Percentiles rank a stretch among this genome's conserved stretches.
Evolutionary conservation across 2,797 vertebrate genomes (phyloP).

Genomic region (Hydrolagus colliei): DNA sequence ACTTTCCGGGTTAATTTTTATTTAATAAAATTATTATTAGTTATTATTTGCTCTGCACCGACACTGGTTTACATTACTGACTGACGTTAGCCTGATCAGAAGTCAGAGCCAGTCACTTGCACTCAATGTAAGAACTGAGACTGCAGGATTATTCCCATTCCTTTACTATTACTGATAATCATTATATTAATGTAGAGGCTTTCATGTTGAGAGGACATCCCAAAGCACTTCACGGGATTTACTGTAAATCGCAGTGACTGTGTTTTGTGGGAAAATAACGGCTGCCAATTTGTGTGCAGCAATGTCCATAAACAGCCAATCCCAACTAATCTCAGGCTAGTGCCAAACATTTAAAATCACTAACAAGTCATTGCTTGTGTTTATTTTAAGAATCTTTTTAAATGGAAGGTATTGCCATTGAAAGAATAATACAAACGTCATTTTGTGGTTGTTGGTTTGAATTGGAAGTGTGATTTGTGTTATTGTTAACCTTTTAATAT

Average conservation of each 20-base stretch:
- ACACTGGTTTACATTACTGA: not conserved
- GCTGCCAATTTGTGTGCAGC: too few relatives aligned
- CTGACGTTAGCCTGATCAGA: too few relatives aligned
- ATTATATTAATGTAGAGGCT: not conserved
- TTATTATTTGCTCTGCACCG: not conserved
- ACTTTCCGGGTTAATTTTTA: too few relatives aligned
- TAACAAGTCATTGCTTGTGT: not conserved
- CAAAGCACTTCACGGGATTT: too few relatives aligned
- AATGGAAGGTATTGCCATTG: not conserved
- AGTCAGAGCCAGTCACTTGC: too few relatives aligned
- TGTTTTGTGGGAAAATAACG: too few relatives aligned
- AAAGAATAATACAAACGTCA: not conserved
- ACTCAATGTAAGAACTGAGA: not conserved
- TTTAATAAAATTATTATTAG: too few relatives aligned
- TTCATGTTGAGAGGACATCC: too few relatives aligned
- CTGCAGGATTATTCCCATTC: not conserved
- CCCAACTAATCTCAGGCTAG: too few relatives aligned
- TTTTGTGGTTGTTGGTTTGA: not conserved
- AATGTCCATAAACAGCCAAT: too few relatives aligned
- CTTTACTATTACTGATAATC: not conserved
- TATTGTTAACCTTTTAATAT: not conserved
- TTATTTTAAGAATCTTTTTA: not conserved
- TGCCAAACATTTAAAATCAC: too few relatives aligned
- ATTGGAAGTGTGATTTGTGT: not conserved
- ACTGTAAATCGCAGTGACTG: too few relatives aligned